Evolutionary conservation across 2,797 vertebrate genomes (phyloP), one percentile per base, ranked within the genome.

Genomic region (Austrolebias charrua): DNA sequence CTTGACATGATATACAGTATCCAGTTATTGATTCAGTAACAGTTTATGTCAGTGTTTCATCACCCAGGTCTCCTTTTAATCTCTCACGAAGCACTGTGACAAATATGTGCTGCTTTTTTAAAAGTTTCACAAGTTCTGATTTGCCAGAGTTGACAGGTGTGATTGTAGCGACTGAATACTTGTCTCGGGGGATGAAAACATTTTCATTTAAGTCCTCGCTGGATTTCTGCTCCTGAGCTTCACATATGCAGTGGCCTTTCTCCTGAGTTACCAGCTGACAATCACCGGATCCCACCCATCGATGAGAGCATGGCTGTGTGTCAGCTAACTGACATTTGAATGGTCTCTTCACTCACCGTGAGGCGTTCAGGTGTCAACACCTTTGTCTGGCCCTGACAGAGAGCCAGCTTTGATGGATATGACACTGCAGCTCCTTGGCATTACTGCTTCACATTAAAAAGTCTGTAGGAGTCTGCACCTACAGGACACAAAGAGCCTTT

Each of bases 351-450:
- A 82, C 88, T 89, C 87, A 82, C 78, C 28, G 66, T 69, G 80
- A 78, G 76, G 75, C 79, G 86, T 88, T 81, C 62, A 82, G 67
- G 87, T 90, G 91, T 92, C 91, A 87, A 83, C 88, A 90, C 86
- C 86, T 92, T 92, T 92, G 92, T 93, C 86, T 88, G 84, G 75
- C 67, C 64, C 70, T 91, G 92, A 92, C 91, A 91, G 86, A 78
- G 87, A 91, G 90, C 85, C 85, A 62, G 81, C 86, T 85, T 81
- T 93, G 91, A 93, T 86, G 89, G 91, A 92, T 92, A 85, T 92
- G 90, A 92, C 90, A 91, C 83, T 75, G 84, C 84, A 85, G 81
- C 86, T 87, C 88, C 84, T 84, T 86, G 78, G 88, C 78, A 82
- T 91, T 89, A 89, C 88, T 84, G 71, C 82, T 87, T 24, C 75